Base-by-base conservation (phyloP, 53 echinoderm and acorn worm genomes). In the Henricia sp. region DNA sequence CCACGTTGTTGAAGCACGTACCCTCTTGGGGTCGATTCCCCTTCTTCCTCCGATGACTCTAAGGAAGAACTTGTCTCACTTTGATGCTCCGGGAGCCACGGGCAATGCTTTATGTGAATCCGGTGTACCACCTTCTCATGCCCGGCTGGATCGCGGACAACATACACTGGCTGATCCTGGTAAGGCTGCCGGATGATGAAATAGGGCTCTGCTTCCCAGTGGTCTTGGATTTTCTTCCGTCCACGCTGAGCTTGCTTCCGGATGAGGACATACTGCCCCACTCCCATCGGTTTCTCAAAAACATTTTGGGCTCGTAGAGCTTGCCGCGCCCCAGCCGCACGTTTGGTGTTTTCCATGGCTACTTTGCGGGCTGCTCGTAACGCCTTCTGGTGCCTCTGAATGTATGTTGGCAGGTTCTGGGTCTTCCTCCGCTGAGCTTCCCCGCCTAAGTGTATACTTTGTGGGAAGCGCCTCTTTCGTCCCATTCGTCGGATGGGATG, bases 271-370 rank as follows among this genome's bases (percentile, higher is more conserved):
- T 71, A 57, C 1, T 84, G 71, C 1, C 84, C 84, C 2, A 84
- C 1, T 37, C 55, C 57, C 37, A 84, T n/a, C 16, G 84, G 84
- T 33, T 77, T 77, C 44, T 82, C 82, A 64, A 65, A 82, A 6
- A 57, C 53, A 36, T 41, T 20, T 25, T 23, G 30, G 8, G 60
- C 57, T 39, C 26, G 77, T 32, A 14, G 26, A 50, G 69, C 69
- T 42, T 44, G 52, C 3, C 74, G 52, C 4, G 52, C 54, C 20
- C 19, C 54, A 32, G 53, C 28, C 3, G 54, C 54, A 50, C 17
- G 8, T 52, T 50, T 4, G 27, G 54, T 25, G 16, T 74, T 50
- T 4, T 27, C 4, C 16, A 3, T 6, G 8, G 74, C 53, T 13
- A 74, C 25, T 53, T 44, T 74, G 29, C 50, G 3, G 14, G 74